Percentiles rank a stretch among this genome's conserved stretches.
Evolutionary conservation across 2,113 vertebrate genomes (phyloP).

Genomic region (Takifugu bimaculatus): DNA sequence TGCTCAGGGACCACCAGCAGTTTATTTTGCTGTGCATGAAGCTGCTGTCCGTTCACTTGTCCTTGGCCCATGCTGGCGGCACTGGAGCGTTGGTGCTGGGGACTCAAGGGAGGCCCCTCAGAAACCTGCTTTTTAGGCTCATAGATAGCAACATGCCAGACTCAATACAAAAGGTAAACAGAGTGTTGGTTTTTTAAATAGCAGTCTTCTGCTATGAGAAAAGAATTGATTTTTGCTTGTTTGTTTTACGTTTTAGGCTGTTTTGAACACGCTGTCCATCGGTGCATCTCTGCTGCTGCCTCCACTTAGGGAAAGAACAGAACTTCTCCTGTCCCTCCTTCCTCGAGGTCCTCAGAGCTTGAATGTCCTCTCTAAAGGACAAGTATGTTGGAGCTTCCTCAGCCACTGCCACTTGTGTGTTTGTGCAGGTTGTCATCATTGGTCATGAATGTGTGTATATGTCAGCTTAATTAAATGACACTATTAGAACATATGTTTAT

Average conservation of each 20-base stretch:
- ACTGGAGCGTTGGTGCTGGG: conserved; percentile 95
- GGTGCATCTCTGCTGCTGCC: conserved; percentile 95
- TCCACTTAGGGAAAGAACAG: conserved; percentile 92
- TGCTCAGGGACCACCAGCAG: conserved; percentile 89
- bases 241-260: conserved; percentile 75
- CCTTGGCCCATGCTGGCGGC: conserved; percentile 91
- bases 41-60: conserved; percentile 93
- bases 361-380: conserved; percentile 96
- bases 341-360: conserved; percentile 96
- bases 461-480: neutral
- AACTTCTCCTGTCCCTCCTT: conserved; percentile 93
- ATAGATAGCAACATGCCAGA: conserved; percentile 96
- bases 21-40: conserved; percentile 95
- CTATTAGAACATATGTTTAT: neutral
- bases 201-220: neutral
- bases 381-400: conserved; percentile 72
- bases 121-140: conserved; percentile 92
- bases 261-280: conserved; percentile 93
- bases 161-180: conserved; percentile 90
- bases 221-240: neutral
- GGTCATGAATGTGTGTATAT: neutral
- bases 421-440: neutral
- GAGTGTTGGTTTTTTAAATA: neutral
- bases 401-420: neutral
- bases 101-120: conserved; percentile 89